These are phyloP conservation scores for Drusus annulatus DNA, from an alignment of 1,140 invertebrate genomes.

Conservation along the genomic window DNA sequence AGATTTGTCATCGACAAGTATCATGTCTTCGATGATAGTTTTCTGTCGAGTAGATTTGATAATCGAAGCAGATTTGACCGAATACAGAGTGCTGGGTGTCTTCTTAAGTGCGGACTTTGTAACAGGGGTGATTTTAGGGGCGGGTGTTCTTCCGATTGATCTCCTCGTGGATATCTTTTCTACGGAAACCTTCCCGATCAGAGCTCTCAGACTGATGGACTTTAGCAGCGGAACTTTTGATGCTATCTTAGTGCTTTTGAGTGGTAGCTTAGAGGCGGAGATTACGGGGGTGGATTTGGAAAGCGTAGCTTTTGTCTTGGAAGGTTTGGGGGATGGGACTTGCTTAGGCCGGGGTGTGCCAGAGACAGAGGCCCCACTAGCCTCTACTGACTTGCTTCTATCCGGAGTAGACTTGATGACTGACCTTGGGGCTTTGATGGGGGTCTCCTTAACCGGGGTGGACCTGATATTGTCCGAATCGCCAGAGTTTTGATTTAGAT, in stretches of 20 bases:
- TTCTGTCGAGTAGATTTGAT: not conserved
- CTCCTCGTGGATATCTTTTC: not conserved
- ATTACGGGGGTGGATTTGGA: not conserved
- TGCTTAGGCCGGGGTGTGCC: not conserved
- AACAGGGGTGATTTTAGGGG: slow-evolving; percentile 19
- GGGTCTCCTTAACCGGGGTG: slow-evolving; percentile 23
- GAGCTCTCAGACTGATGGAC: not conserved
- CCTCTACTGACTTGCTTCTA: slow-evolving; percentile 2
- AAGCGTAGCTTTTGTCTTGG: not conserved
- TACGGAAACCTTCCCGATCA: not conserved
- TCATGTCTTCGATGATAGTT: slow-evolving; percentile 18
- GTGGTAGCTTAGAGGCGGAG: not conserved
- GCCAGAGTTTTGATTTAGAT: not conserved
- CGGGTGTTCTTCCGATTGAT: not conserved
- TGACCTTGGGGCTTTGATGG: slow-evolving; percentile 20
- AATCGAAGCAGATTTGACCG: not conserved
- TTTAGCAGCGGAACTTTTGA: not conserved
- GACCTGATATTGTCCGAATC: slow-evolving; percentile 27
- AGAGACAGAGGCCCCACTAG: not conserved
- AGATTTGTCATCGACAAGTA: not conserved
- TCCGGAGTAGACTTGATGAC: slow-evolving; percentile 26
- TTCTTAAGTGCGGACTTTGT: slow-evolving; percentile 1
- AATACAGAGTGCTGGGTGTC: not conserved
- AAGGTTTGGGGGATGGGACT: not conserved
- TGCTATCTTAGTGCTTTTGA: not conserved